Evolutionary conservation across 2,888 invertebrate genomes (phyloP).

Genomic region (Melipona beecheii): DNA sequence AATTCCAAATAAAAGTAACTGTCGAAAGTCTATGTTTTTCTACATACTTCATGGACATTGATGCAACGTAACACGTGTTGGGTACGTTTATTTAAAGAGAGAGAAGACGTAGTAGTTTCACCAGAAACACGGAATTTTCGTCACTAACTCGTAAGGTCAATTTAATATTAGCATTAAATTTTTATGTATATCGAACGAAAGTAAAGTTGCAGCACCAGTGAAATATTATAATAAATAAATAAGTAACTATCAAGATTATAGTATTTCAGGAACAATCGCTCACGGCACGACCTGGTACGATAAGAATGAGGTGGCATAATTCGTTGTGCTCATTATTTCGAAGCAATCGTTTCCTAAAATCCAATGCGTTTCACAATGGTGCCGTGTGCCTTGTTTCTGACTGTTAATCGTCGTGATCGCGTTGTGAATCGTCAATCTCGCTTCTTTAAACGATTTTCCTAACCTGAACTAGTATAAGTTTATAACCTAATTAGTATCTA

Average conservation of each 20-base stretch:
- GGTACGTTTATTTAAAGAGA: conserved; percentile 76
- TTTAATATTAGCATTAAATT: conserved; percentile 60
- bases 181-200: conserved; percentile 25
- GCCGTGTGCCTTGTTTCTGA: conserved; percentile 47
- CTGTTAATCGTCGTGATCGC: conserved; percentile 12
- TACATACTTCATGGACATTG: conserved; percentile 54
- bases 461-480: conserved; percentile 66
- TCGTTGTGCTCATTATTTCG: conserved; percentile 66
- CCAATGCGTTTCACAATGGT: conserved; percentile 13
- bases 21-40: conserved; percentile 46
- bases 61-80: conserved; percentile 80
- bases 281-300: conserved; percentile 73
- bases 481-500: conserved; percentile 73
- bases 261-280: conserved; percentile 66
- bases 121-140: conserved; percentile 71
- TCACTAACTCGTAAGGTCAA: conserved; percentile 73
- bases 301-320: conserved; percentile 80
- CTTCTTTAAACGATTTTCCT: conserved; percentile 50
- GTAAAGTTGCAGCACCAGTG: conserved; percentile 23
- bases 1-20: conserved; percentile 13
- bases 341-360: conserved; percentile 36
- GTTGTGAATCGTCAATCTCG: conserved; percentile 14
- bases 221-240: conserved; percentile 46
- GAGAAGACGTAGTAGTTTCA: conserved; percentile 73
- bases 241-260: conserved; percentile 51